Base-by-base conservation (phyloP, 1,140 invertebrate species). In the Aphelenchoides fujianensis region DNA sequence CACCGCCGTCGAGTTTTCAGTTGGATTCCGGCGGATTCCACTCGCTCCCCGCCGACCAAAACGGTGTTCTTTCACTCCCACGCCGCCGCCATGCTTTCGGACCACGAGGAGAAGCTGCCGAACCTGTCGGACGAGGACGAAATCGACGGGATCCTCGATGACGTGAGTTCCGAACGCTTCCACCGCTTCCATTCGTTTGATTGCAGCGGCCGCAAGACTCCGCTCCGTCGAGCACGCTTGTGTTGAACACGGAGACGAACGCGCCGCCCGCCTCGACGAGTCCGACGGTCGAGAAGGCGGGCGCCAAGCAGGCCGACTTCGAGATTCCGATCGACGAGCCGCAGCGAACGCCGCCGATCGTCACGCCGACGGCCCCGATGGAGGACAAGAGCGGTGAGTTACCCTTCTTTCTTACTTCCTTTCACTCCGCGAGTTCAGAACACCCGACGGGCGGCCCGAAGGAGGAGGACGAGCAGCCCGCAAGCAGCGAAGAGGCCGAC, bases 71-170 rank as follows among this genome's bases (percentile, higher is more conserved):
- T 19, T 23, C 19, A 59, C 41, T 48, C 23, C 23, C 5, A 59
- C 28, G 5, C 5, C 5, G 34, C 55, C 55, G 34, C 5, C 28
- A 59, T 59, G 55, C 34, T 59, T 7, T 59, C 55, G 19, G 19
- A 59, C 23, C 12, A 59, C 19, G 55, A 59, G 5, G 55, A 59
- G 28, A 59, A 59, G 5, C 34, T 59, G 23, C 55, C 55, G 5
- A 7, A 5, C 34, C 19, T 59, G 55, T 59, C 55, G 5, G 55
- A 59, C 23, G 55, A 59, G 34, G 55, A 59, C 19, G 55, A 59
- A 23, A 59, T 59, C 5, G 5, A 5, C 5, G 55, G 55, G 12
- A 23, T 48, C 23, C 41, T 59, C 23, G 19, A 59, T 32, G 23
- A 19, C 5, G 55, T 59, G 19, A 59, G 55, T 59, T 23, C 27